Evolutionary conservation across 2,888 invertebrate genomes (phyloP).

Genomic region (Apamea epomidion): DNA sequence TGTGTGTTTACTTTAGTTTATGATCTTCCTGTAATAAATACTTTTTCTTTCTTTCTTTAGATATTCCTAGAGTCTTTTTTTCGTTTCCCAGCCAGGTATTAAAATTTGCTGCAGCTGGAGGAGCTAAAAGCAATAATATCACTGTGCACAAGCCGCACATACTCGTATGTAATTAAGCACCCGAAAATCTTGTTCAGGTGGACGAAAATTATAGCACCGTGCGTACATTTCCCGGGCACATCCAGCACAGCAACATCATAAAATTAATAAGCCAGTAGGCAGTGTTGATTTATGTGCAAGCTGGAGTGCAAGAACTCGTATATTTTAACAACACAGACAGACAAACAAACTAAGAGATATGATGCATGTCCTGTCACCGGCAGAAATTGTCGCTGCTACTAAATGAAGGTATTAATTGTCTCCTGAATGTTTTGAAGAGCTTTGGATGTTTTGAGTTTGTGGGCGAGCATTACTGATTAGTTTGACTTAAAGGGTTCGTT

Average conservation of each 20-base stretch:
- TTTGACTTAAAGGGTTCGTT: not conserved
- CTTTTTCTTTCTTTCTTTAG: too few species aligned
- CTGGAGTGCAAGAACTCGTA: slow-evolving; percentile 81
- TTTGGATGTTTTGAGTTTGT: slow-evolving; percentile 11
- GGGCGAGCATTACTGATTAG: not conserved
- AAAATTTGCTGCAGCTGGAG: not conserved
- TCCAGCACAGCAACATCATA: slow-evolving; percentile 74
- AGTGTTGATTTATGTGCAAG: slow-evolving; percentile 87
- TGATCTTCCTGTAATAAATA: too few species aligned
- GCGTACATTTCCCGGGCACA: slow-evolving; percentile 48
- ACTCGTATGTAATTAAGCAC: not conserved
- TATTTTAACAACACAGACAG: slow-evolving; percentile 83
- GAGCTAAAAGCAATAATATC: slow-evolving; percentile 28
- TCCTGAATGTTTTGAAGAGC: slow-evolving; percentile 45
- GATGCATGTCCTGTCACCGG: slow-evolving; percentile 76
- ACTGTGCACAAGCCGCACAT: not conserved
- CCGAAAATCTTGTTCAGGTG: not conserved
- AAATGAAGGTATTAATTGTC: slow-evolving; percentile 80
- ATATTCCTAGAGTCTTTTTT: too few species aligned
- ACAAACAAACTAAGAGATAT: slow-evolving; percentile 77
- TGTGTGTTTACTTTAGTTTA: too few species aligned
- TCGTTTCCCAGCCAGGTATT: not conserved
- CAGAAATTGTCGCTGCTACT: slow-evolving; percentile 73
- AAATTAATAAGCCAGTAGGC: slow-evolving; percentile 88
- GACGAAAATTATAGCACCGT: not conserved